Percentiles rank a stretch among this genome's conserved stretches.
Evolutionary conservation across 2,113 vertebrate species (phyloP).

Genomic region (Procavia capensis): DNA sequence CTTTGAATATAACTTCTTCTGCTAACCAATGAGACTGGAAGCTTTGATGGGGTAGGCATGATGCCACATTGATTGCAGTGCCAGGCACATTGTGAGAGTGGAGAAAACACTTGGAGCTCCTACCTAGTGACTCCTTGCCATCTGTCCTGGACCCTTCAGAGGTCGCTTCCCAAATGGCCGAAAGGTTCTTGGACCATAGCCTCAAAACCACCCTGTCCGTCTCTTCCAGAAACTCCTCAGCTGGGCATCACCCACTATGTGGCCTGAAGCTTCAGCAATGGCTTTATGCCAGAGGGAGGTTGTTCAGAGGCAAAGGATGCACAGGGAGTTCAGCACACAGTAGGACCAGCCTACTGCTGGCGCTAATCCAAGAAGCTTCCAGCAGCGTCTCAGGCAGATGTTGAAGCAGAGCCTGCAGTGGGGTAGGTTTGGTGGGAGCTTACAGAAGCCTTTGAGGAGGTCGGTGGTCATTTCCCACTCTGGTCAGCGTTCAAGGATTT

Average conservation of each 20-base stretch:
- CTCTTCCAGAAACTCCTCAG: not conserved
- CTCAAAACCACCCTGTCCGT: accelerated
- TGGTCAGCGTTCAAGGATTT: not conserved
- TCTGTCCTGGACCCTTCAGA: not conserved
- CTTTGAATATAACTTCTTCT: not conserved
- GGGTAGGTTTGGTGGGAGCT: not conserved
- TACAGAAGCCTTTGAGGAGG: not conserved
- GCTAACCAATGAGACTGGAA: not conserved
- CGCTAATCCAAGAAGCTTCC: not conserved
- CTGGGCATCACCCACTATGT: accelerated
- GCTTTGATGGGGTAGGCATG: not conserved
- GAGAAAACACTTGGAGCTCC: not conserved
- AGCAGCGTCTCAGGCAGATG: not conserved
- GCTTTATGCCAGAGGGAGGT: accelerated
- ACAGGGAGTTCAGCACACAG: no score
- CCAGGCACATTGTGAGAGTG: not conserved
- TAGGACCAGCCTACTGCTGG: no score
- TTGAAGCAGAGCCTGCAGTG: not conserved
- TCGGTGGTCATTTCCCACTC: no score
- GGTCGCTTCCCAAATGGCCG: not conserved
- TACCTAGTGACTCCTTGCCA: not conserved
- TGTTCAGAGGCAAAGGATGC: not conserved
- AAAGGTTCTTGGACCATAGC: not conserved
- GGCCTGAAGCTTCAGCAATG: not conserved
- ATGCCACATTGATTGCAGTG: accelerated